Conservation (phyloP, 2,888 invertebrate species). For the Crocallis elinguaria region DNA sequence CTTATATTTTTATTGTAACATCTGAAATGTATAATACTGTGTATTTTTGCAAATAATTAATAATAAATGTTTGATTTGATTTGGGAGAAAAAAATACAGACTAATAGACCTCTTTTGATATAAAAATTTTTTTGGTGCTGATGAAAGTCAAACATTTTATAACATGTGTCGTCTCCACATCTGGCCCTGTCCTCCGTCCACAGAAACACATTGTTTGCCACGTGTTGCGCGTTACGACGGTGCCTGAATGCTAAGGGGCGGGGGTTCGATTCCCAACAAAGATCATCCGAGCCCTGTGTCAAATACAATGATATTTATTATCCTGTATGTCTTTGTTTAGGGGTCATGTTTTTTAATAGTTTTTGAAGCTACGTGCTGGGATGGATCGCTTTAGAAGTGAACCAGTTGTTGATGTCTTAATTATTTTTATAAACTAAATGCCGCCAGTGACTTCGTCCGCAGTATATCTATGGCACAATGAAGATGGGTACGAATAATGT, state of each 20-base stretch:
- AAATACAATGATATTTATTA: conserved; percentile 29
- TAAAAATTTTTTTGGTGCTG: too few relatives aligned
- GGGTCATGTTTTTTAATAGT: neutral
- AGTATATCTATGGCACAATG: too few relatives aligned
- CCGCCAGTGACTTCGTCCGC: too few relatives aligned
- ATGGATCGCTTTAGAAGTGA: neutral
- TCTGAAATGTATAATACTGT: too few relatives aligned
- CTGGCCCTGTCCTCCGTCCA: conserved; percentile 53
- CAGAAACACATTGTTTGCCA: conserved; percentile 82
- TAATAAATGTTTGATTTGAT: too few relatives aligned
- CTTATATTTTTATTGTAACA: too few relatives aligned
- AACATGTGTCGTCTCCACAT: conserved; percentile 46
- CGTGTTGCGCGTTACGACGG: conserved; percentile 76
- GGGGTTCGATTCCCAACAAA: conserved; percentile 59
- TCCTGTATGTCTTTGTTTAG: conserved; percentile 29
- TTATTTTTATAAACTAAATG: neutral
- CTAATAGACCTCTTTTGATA: too few relatives aligned
- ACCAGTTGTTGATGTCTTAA: neutral
- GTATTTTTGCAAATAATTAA: too few relatives aligned
- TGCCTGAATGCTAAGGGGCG: conserved; percentile 70
- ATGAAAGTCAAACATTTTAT: neutral
- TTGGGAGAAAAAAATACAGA: too few relatives aligned
- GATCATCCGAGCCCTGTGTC: conserved; percentile 23
- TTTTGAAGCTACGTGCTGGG: neutral
- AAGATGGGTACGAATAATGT: too few relatives aligned